Evolutionary conservation across 1,140 invertebrate species (phyloP), one percentile per base, ranked within the genome.

Genomic region (Lucilia cuprina): DNA sequence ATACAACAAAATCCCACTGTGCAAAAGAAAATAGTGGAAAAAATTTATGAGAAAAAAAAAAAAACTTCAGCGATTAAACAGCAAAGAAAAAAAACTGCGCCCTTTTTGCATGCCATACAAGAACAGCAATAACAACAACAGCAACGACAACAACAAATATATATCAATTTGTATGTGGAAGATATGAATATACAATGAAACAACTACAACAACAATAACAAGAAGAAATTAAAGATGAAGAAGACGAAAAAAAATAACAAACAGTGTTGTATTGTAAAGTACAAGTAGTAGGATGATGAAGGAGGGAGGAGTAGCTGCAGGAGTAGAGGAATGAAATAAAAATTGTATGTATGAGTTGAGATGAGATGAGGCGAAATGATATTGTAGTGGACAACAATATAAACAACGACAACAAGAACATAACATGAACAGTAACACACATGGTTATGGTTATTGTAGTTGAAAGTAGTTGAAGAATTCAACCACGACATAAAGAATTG

Each of bases 401-500:
- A 70, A 70, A 70, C 65, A 17, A 55, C 50, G 17, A 55, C 50
- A 55, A 12, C 4, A 55, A n/a, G 1, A 30, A 30, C 25, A 55
- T 13, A 55, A 12, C 4, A 55, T 2, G 1, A 30, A 30, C 25
- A 30, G 50, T 12, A 55, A 21, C 65, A 70, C n/a, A 17, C 55
- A 60, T 60, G 14, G 5, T n/a, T 14, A 2, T 60, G 13, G 14
- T n/a, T 60, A 14, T 60, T 60, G 55, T 17, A 17, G 55, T 60
- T 60, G 14, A n/a, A 60, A 60, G 55, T 12, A 70, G n/a, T 19
- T 10, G 19, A 80, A 80, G 77, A 80, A 80, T 14, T 49, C 41
- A 49, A 78, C 34, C 75, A 78, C 75, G 75, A 41, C 35, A 77
- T 17, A 21, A 80, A 49, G 77, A 80, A 80, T 80, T 80, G 77